Conservation (phyloP, 1,140 invertebrate species). For the Pogonomyrmex barbatus region DNA sequence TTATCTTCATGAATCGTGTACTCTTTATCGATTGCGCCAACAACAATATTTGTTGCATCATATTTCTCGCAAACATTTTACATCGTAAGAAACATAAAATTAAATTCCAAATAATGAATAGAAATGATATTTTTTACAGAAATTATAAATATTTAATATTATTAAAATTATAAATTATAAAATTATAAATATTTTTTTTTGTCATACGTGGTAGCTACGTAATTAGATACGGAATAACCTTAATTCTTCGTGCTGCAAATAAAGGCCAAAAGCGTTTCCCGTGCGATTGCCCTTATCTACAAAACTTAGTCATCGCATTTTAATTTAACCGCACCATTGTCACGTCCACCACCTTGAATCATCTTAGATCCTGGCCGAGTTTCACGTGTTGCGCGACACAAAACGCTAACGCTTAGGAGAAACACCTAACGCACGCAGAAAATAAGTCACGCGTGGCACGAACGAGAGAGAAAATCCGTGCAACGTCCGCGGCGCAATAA, state of each 20-base stretch:
- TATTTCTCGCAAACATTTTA: not conserved
- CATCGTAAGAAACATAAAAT: not conserved
- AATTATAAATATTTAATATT: too few species aligned
- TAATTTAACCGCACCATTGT: constrained; percentile 56
- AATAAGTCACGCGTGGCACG: constrained; percentile 48
- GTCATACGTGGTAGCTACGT: not conserved
- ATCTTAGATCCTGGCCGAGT: constrained; percentile 56
- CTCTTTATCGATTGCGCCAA: not conserved
- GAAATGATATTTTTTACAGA: not conserved
- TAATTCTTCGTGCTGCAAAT: constrained; percentile 5
- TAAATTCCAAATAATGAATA: not conserved
- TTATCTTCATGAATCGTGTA: not conserved
- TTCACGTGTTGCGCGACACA: constrained; percentile 26
- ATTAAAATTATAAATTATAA: too few species aligned
- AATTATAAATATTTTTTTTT: too few species aligned
- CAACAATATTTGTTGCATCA: not conserved
- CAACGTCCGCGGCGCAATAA: constrained; percentile 65
- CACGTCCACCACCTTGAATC: constrained; percentile 67
- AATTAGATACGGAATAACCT: constrained; percentile 38
- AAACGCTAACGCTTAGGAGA: constrained; percentile 15
- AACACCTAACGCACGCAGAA: constrained; percentile 62
- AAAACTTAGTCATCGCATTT: constrained; percentile 65
- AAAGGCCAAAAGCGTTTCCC: constrained; percentile 38
- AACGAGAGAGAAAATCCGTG: constrained; percentile 52
- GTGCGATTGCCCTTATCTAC: constrained; percentile 54